Evolutionary conservation across 2,797 vertebrate genomes (phyloP).

Genomic region (Enteromius anoplus): DNA sequence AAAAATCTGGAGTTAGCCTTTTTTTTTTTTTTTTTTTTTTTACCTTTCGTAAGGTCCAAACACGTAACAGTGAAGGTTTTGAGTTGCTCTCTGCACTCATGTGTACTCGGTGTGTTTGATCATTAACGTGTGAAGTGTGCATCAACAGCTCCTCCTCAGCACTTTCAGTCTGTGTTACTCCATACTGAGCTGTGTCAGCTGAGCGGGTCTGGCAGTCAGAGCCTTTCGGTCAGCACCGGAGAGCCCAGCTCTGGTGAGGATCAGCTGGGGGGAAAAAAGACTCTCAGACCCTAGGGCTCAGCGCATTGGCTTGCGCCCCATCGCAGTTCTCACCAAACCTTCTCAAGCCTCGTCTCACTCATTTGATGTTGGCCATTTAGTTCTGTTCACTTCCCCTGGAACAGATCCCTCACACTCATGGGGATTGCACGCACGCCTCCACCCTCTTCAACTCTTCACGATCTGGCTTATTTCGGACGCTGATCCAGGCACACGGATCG

Average conservation of each 20-base stretch:
- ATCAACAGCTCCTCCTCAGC: slow-evolving; percentile 51
- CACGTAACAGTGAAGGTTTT: slow-evolving; percentile 3
- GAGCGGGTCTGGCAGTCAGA: slow-evolving; percentile 21
- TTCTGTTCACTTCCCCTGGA: slow-evolving; percentile 69
- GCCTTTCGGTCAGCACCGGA: slow-evolving; percentile 52
- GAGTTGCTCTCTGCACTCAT: slow-evolving; percentile 15
- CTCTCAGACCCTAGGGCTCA: slow-evolving; percentile 35
- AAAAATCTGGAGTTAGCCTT: neutral
- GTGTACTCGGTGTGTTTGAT: slow-evolving; percentile 31
- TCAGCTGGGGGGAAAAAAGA: slow-evolving; percentile 42
- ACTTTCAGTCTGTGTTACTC: slow-evolving; percentile 48
- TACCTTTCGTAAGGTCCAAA: neutral
- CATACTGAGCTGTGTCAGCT: slow-evolving; percentile 39
- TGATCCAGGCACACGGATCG: slow-evolving; percentile 75
- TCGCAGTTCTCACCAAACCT: slow-evolving; percentile 61
- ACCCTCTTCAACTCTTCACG: slow-evolving; percentile 55
- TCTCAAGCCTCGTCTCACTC: slow-evolving; percentile 66
- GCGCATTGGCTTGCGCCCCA: slow-evolving; percentile 22
- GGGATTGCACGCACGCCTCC: slow-evolving; percentile 61
- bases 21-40: neutral
- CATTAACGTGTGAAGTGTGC: slow-evolving; percentile 46
- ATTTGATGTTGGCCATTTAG: slow-evolving; percentile 71
- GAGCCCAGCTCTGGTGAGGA: slow-evolving; percentile 49
- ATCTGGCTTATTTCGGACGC: slow-evolving; percentile 75
- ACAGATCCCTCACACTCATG: slow-evolving; percentile 59